Evolutionary conservation across 2,888 invertebrate species (phyloP).

Genomic region (Melanchra persicariae): DNA sequence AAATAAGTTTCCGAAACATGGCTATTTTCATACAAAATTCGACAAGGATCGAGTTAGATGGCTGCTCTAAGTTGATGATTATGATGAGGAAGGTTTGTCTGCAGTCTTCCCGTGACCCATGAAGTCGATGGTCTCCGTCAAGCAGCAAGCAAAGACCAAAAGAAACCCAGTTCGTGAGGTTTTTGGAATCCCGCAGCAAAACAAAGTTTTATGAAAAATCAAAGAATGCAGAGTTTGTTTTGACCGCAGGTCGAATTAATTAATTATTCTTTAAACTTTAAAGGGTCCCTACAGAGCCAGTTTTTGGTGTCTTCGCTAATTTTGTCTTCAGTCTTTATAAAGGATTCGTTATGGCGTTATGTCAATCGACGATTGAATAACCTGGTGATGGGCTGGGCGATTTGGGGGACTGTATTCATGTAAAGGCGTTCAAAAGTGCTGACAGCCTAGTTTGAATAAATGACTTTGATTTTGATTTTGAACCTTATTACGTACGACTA

Average conservation of each 20-base stretch:
- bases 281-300: background rate
- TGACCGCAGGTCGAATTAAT: constrained; percentile 12
- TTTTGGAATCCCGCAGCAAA: no score
- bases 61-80: no score
- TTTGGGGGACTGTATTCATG: no score
- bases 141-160: no score
- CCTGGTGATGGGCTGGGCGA: no score
- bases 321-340: constrained; percentile 2
- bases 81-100: background rate
- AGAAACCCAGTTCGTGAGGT: no score
- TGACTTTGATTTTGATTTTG: no score
- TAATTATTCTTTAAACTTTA: background rate
- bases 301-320: constrained; percentile 5
- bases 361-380: background rate
- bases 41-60: no score
- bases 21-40: no score
- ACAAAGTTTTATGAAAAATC: background rate
- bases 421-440: no score
- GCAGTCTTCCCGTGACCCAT: background rate
- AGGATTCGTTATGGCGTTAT: background rate
- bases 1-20: no score
- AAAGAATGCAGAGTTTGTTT: background rate
- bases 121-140: background rate
- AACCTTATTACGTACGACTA: background rate
- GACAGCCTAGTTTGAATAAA: no score